Base-by-base conservation (phyloP, 2,797 vertebrate genomes). In the Acipenser ruthenus region DNA sequence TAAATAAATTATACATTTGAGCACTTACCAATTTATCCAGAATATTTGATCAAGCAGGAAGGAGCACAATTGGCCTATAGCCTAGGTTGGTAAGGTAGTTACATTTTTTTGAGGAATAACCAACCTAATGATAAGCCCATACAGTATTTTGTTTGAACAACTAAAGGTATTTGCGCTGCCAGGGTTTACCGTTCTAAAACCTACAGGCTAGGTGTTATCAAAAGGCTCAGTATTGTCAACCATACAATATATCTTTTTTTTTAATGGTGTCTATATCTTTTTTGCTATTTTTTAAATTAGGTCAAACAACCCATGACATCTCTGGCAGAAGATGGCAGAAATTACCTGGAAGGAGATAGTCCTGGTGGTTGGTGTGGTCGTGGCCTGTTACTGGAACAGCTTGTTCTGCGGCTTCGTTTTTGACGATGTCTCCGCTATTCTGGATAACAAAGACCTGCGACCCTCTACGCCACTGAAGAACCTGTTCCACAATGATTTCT, bases 371-470 rank as follows among this genome's bases (percentile, higher is more conserved):
- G 89, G 88, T 71, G 86, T 99, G 81, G 94, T 99, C 77, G 79
- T 91, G 78, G 89, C 86, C 55, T 99, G 96, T 77, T 99, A 99
- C 78, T 98, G 96, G 95, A 99, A 99, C 86, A 96, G 96, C 75
- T 86, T 97, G 49, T 92, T 87, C 0, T 98, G 96, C 64, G 95
- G 97, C 11, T 99, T 98, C 71, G 96, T 96, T 77, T 99, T 99
- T 86, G 97, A 99, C 65, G 97, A 99, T 68, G 96, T 99, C 75
- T 99, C 96, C 0, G 97, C 97, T 0, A 99, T 99, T 84, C 84
- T 98, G 70, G 97, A 99, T 81, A 99, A 99, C 80, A 98, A 99
- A 89, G 97, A 99, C 80, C 84, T 99, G 6, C 92, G 95, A 71
- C 96, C 96, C 64, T 84, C 93, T 15, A 97, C 96, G 15, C 92